Conservation (phyloP, 1,140 invertebrate genomes). For the Hydropsyche tenuis region DNA sequence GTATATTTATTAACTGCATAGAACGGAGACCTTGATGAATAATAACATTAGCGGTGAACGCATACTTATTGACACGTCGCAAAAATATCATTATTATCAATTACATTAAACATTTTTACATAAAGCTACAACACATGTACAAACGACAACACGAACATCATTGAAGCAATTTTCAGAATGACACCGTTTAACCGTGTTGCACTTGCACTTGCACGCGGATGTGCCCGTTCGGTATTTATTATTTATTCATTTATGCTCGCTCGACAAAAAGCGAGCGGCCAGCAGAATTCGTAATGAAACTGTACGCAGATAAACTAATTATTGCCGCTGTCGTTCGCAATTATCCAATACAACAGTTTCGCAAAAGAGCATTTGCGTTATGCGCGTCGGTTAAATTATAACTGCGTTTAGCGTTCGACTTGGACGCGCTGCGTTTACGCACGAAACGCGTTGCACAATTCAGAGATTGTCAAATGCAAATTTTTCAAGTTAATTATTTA, state of each 20-base stretch:
- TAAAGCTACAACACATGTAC: too few relatives aligned
- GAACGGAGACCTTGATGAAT: too few relatives aligned
- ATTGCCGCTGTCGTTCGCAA: conserved; percentile 35
- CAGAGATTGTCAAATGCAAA: too few relatives aligned
- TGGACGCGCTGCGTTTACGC: neutral
- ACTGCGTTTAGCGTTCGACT: conserved; percentile 16
- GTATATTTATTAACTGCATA: too few relatives aligned
- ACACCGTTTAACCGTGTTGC: too few relatives aligned
- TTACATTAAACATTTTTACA: too few relatives aligned
- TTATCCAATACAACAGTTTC: conserved; percentile 38
- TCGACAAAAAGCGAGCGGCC: neutral
- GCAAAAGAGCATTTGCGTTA: conserved; percentile 16
- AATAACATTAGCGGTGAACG: too few relatives aligned
- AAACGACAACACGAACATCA: too few relatives aligned
- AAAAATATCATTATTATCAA: too few relatives aligned
- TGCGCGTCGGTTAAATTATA: conserved; percentile 11
- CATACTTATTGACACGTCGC: too few relatives aligned
- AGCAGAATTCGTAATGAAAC: neutral
- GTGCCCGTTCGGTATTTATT: neutral
- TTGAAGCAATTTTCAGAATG: too few relatives aligned
- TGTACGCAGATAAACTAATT: conserved; percentile 35
- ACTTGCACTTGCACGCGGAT: neutral
- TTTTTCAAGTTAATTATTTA: too few relatives aligned
- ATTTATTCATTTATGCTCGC: neutral
- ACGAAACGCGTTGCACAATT: neutral